Base-by-base conservation (phyloP, 2,113 vertebrate genomes). In the Varanus komodoensis region DNA sequence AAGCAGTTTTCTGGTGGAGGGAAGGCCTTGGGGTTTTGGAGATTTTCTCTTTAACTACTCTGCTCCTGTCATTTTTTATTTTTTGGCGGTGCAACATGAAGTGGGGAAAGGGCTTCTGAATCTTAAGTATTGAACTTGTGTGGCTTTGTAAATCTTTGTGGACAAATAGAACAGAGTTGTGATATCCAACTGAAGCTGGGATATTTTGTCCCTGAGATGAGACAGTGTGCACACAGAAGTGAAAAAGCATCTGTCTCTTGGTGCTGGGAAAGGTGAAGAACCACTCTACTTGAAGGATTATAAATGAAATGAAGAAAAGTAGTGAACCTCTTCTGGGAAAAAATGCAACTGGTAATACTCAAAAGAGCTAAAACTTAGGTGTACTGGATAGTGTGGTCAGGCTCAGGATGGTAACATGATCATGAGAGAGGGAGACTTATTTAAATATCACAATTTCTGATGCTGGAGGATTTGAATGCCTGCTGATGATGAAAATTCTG, bases 391-490 rank as follows among this genome's bases (percentile, higher is more conserved):
- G 17, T 27, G 9, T 61, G 74, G 34, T 32, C 23, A 15, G 19
- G 17, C 17, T 71, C 80, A 48, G 3, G 23, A n/a, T 80, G 54
- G 82, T 3, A 54, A 80, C 52, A 64, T n/a, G n/a, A 54, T 34
- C 21, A 34, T 52, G 44, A 38, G 52, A 74, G 50, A 82, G 1
- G 67, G n/a, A 21, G 9, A 77, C 54, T 75, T 68, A n/a, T 29
- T 86, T 3, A 32, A 8, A 54, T 86, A 57, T 85, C 27, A 67
- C 27, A 89, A 52, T 93, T 7, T 89, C 86, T 92, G 52, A 84
- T 94, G 7, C 71, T 77, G 90, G 64, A 91, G 81, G 88, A 86
- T 87, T n/a, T 90, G 77, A 92, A 71, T 23, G 38, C 21, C 88
- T 80, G 44, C 80, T 48, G 3, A 80, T 87, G 85, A 93, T 84